phyloP scores from a whole-genome alignment of 2,797 vertebrate genomes.

The Meda fulgida region DNA sequence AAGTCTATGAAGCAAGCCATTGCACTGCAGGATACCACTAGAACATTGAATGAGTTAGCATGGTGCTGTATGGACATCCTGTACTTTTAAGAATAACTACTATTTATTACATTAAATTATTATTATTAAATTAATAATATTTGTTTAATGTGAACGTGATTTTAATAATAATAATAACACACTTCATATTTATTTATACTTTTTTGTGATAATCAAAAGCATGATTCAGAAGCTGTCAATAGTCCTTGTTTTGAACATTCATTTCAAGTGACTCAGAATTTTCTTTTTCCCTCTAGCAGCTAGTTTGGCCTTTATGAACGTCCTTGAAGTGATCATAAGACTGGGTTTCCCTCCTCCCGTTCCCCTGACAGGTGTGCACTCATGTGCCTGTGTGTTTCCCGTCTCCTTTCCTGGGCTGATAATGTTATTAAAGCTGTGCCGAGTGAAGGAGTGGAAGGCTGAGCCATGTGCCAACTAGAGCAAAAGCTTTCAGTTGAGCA shows the following conservation, averaged over 20 bases:
- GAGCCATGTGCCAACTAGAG: constrained; percentile 40
- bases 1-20: neutral
- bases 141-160: no score
- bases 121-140: neutral
- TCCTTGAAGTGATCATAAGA: constrained; percentile 20
- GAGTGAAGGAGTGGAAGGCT: constrained; percentile 36
- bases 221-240: neutral
- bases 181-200: neutral
- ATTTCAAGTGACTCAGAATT: neutral
- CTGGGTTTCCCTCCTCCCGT: constrained; percentile 27
- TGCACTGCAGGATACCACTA: neutral
- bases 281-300: neutral
- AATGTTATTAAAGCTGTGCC: constrained; percentile 47
- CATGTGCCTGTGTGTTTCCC: constrained; percentile 47
- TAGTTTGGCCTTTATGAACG: constrained; percentile 3
- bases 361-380: constrained; percentile 42
- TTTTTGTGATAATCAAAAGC: neutral
- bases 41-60: neutral
- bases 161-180: neutral
- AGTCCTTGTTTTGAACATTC: constrained; percentile 29
- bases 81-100: neutral
- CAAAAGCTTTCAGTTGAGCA: constrained; percentile 47
- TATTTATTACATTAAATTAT: no score
- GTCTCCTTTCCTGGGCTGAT: constrained; percentile 21
- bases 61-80: neutral